Base-by-base conservation (phyloP, 2,797 vertebrate species). In the Tragopan temminckii region DNA sequence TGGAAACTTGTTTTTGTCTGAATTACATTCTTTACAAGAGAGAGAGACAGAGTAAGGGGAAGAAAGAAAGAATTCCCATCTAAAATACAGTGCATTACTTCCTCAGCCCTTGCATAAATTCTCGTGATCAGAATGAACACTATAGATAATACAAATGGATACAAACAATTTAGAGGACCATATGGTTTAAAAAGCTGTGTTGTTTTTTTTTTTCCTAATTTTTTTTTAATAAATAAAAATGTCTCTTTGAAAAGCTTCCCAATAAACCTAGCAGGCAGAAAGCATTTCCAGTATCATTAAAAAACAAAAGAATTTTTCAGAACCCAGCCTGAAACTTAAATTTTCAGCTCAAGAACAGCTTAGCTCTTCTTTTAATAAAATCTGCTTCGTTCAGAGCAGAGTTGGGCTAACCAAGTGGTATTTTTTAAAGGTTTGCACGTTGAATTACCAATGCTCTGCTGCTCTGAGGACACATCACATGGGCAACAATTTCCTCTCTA, bases 1-100 rank as follows among this genome's bases (percentile, higher is more conserved):
- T 36, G 46, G 71, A 48, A 45, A 45, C n/a, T 36, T 78, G n/a
- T 72, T 80, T 91, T 66, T 80, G 67, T 55, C 46, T 88, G 67
- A 89, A 93, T 83, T 33, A 16, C 12, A 52, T 1, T 21, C 18
- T 70, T 82, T 64, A 35, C 15, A 72, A 62, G 75, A 66, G 18
- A 38, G 4, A 59, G 17, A 29, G 4, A 29, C 3, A 24, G 52
- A 53, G 42, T 45, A 8, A 72, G 72, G 70, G 11, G 66, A 31
- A 9, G 63, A n/a, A 23, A 53, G 66, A 86, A 40, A 85, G 35
- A 78, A 48, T 53, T 85, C 18, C 18, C 50, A 29, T 9, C 33
- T 36, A 12, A 74, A 87, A 57, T 33, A 57, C 0, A 67, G 71
- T 29, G 75, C 13, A 18, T 9, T 62, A 61, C n/a, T 45, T 55